Evolutionary conservation across 2,888 invertebrate genomes (phyloP), one percentile per base, ranked within the genome.

Genomic region (Pharmacophagus antenor): DNA sequence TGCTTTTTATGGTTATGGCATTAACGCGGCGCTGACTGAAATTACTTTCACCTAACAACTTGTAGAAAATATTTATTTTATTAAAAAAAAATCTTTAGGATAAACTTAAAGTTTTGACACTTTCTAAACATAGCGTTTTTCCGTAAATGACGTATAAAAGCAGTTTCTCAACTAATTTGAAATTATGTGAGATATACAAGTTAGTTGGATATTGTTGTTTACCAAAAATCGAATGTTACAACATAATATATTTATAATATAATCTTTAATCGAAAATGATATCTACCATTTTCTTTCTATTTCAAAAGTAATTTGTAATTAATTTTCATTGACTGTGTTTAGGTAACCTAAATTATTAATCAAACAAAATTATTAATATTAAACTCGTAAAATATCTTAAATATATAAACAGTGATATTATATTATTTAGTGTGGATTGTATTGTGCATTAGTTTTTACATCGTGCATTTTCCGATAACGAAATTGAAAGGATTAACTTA

Each of bases 401-500:
- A 12, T 31, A 1, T 10, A 31, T 31, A n/a, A n/a, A n/a, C n/a
- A n/a, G n/a, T n/a, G n/a, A n/a, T n/a, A n/a, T n/a, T n/a, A n/a
- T n/a, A n/a, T n/a, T n/a, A n/a, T 37, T 37, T 37, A 4, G 15
- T 3, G 37, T 37, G 15, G n/a, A 15, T 37, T n/a, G 2, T 37
- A 5, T 37, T 37, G n/a, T 37, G 5, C 15, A 31, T 31, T 31
- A 31, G 15, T 41, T 8, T 42, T 42, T 20, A 17, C 44, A 22
- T 46, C 46, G 44, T 18, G 8, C 42, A 42, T 51, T 27, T 56
- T 31, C 51, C 57, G 46, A 51, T 57, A 51, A 46, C 50, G 46
- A 46, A 42, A 31, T 46, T 51, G 46, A 57, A 37, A 41, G 47
- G 22, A 56, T 41, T 56, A 17, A 23, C 17, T 48, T 18, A 17